phyloP scores from a whole-genome alignment of 1,140 invertebrate species.

The Epicauta chinensis region DNA sequence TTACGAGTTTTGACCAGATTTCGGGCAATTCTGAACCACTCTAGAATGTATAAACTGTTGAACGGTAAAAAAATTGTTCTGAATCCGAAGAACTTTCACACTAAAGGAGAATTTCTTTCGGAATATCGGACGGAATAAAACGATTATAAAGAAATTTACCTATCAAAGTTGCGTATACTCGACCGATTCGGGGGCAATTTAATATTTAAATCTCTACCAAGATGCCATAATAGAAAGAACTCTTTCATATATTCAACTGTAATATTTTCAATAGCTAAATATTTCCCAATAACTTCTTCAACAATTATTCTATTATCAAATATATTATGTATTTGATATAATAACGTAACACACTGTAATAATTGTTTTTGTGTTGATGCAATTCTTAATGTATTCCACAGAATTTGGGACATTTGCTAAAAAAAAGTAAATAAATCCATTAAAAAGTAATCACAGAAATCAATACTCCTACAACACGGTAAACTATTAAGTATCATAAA shows the following conservation, averaged over 20 bases:
- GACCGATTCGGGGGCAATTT: conserved; percentile 35
- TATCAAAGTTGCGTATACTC: conserved; percentile 50
- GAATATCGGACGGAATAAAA: not conserved
- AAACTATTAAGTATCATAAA: too few species aligned
- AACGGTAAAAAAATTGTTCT: too few species aligned
- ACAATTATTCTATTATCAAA: conserved; percentile 55
- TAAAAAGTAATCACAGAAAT: too few species aligned
- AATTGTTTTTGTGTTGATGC: conserved; percentile 53
- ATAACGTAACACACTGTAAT: conserved; percentile 58
- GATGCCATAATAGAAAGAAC: conserved; percentile 74
- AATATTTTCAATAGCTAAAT: conserved; percentile 44
- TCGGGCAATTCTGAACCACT: too few species aligned
- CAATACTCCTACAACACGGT: too few species aligned
- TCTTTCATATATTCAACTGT: conserved; percentile 63
- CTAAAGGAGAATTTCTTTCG: too few species aligned
- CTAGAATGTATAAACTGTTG: too few species aligned
- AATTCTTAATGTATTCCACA: conserved; percentile 63
- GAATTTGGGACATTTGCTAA: conserved; percentile 54
- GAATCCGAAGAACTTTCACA: too few species aligned
- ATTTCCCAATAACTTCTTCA: conserved; percentile 61
- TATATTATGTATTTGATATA: conserved; percentile 65
- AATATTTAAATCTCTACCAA: conserved; percentile 62
- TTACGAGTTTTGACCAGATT: too few species aligned
- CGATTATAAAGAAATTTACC: conserved; percentile 37
- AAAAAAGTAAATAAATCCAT: too few species aligned